Evolutionary conservation across 2,888 invertebrate species (phyloP).

Genomic region (Drosophila prostipennis): DNA sequence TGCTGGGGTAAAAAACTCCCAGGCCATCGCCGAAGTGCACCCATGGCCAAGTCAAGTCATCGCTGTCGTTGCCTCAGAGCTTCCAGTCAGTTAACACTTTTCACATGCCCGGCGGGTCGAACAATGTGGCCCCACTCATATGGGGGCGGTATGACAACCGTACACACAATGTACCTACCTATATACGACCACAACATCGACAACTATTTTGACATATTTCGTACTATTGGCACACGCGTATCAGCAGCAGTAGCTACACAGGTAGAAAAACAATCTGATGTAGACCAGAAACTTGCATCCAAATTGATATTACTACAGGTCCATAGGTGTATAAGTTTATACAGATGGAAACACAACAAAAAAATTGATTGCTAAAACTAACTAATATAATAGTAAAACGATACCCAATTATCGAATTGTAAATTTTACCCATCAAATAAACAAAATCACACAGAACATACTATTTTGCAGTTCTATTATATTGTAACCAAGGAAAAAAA

Average conservation of each 20-base stretch:
- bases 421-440: too few species aligned
- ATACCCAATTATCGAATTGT: too few species aligned
- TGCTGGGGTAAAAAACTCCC: slow-evolving; percentile 32
- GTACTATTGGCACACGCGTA: slow-evolving; percentile 11
- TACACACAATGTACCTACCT: background rate
- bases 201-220: slow-evolving; percentile 23
- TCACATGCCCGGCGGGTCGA: slow-evolving; percentile 53
- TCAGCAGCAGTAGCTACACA: background rate
- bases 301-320: too few species aligned
- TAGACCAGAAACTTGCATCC: too few species aligned
- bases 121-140: slow-evolving; percentile 50
- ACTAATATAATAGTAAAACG: too few species aligned
- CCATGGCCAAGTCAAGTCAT: slow-evolving; percentile 50
- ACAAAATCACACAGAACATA: too few species aligned
- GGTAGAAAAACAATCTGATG: background rate
- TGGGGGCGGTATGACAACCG: slow-evolving; percentile 3
- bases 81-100: slow-evolving; percentile 63
- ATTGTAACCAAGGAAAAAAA: too few species aligned
- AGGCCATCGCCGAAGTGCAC: slow-evolving; percentile 38
- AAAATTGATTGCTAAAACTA: too few species aligned
- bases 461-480: too few species aligned
- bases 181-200: slow-evolving; percentile 4
- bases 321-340: too few species aligned
- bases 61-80: slow-evolving; percentile 17
- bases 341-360: too few species aligned